A percentile compares a stretch with the other conserved stretches of the same genome.
phyloP scores from a whole-genome alignment of 2,888 invertebrate species.

The Drosophila cognata region DNA sequence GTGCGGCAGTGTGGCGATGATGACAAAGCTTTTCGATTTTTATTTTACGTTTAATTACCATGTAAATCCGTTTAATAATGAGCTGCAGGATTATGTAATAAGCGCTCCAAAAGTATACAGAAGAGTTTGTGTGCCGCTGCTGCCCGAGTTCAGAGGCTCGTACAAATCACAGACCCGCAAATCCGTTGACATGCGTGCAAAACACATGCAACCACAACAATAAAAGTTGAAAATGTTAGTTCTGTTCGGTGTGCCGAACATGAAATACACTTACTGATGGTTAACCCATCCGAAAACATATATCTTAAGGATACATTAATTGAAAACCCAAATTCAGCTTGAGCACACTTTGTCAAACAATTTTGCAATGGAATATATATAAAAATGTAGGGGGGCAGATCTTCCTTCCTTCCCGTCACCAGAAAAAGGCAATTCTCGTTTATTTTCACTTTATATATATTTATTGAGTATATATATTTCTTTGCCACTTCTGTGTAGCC shows the following conservation, averaged over 20 bases:
- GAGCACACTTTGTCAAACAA: background rate
- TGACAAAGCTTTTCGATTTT: conserved; percentile 46
- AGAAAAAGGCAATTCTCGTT: too few relatives aligned
- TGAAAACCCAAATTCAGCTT: background rate
- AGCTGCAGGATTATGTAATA: conserved; percentile 63
- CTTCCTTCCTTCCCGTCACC: too few relatives aligned
- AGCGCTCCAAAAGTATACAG: conserved; percentile 39
- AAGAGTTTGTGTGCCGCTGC: conserved; percentile 6
- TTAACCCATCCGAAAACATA: background rate
- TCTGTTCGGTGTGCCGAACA: background rate
- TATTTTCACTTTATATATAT: too few relatives aligned
- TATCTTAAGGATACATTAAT: background rate
- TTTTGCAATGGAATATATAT: too few relatives aligned
- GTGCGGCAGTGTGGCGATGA: conserved; percentile 6
- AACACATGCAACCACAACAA: conserved; percentile 9
- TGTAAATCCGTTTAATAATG: conserved; percentile 68
- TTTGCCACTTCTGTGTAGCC: too few relatives aligned
- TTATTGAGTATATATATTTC: too few relatives aligned
- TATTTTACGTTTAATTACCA: conserved; percentile 47
- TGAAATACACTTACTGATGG: background rate
- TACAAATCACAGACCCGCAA: conserved; percentile 55
- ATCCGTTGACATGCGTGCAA: conserved; percentile 47
- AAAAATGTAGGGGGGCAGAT: too few relatives aligned
- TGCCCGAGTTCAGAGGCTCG: conserved; percentile 40
- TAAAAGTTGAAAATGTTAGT: background rate